Percentiles rank a stretch among this genome's conserved stretches.
These are phyloP conservation scores for Sylvilagus floridanus DNA, from an alignment of 2,797 vertebrate species.

Conservation along the genomic window DNA sequence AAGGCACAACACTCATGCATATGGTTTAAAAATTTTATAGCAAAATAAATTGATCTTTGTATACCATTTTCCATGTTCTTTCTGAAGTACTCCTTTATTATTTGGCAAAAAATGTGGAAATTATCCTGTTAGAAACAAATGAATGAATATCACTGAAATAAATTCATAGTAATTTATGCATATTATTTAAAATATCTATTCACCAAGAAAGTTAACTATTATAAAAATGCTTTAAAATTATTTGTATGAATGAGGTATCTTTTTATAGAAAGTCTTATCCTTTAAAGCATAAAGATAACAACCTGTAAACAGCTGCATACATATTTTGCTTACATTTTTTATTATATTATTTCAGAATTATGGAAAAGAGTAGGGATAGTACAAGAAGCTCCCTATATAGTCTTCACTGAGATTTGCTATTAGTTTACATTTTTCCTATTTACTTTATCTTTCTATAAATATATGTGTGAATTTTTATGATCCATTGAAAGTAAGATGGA, in stretches of 20 bases:
- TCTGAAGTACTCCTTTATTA: background rate
- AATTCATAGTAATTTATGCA: conserved; percentile 2
- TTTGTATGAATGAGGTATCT: background rate
- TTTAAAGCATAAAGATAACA: conserved; percentile 19
- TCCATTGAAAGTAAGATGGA: background rate
- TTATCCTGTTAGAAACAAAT: background rate
- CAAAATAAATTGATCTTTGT: no score
- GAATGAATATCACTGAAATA: background rate
- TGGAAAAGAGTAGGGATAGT: background rate
- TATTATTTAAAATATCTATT: background rate
- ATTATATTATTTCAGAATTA: conserved; percentile 20
- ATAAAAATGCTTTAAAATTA: conserved; percentile 24
- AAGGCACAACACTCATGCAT: background rate
- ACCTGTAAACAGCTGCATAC: background rate
- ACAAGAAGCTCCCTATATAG: background rate
- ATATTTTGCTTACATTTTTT: background rate
- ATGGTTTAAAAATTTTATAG: no score
- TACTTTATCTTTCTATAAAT: background rate
- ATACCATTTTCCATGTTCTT: no score
- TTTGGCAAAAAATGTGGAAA: background rate
- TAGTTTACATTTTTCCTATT: background rate
- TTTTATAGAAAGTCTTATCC: background rate
- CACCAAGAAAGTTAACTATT: background rate
- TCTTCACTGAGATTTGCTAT: background rate
- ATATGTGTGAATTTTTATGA: background rate